Percentiles rank a stretch among this genome's conserved stretches.
Evolutionary conservation across 2,888 invertebrate species (phyloP).

Genomic region (Lithophane leautieri): DNA sequence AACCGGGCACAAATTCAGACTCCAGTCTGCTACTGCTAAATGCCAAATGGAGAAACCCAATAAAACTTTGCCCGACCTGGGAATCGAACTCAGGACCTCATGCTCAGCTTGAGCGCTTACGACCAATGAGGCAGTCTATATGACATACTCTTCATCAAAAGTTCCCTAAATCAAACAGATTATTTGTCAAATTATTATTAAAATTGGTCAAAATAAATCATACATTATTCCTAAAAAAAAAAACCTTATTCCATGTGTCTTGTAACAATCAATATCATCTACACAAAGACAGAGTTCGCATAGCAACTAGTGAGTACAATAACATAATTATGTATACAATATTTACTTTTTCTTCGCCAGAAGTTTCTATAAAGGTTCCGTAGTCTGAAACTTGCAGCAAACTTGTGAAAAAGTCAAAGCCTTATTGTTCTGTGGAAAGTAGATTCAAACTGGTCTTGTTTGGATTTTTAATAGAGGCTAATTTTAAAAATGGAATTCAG

Average conservation of each 20-base stretch:
- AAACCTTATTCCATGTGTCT: background rate
- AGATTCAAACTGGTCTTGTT: conserved; percentile 18
- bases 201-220: too few species aligned
- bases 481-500: conserved; percentile 5
- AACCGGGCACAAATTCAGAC: too few species aligned
- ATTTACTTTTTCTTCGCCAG: conserved; percentile 24
- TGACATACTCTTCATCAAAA: background rate
- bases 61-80: too few species aligned
- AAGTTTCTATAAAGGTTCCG: conserved; percentile 31
- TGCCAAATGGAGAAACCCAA: too few species aligned
- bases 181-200: too few species aligned
- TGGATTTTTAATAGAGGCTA: conserved; percentile 2
- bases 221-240: too few species aligned
- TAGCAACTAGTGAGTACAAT: conserved; percentile 3
- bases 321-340: conserved; percentile 28
- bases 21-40: too few species aligned
- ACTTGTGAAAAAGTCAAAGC: conserved; percentile 35
- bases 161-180: background rate
- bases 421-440: conserved; percentile 21
- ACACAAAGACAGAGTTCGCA: background rate
- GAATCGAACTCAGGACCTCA: too few species aligned
- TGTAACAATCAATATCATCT: conserved; percentile 1
- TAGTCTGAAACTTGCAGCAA: conserved; percentile 21
- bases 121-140: too few species aligned
- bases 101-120: too few species aligned